phyloP scores from a whole-genome alignment of 2,113 vertebrate species.

The Cynoglossus semilaevis region DNA sequence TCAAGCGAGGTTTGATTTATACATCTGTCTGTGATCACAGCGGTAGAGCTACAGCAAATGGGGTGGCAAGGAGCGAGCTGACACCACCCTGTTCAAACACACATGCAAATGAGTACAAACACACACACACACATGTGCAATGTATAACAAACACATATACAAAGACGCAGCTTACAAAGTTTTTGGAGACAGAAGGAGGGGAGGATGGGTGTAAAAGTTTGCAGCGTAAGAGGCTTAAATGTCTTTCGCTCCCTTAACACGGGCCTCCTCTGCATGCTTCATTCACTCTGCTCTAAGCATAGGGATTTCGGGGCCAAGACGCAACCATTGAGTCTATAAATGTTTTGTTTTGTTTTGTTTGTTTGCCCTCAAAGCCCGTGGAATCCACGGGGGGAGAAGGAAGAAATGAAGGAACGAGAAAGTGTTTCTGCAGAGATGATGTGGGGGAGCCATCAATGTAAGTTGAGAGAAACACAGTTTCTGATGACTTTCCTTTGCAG shows the following conservation, averaged over 20 bases:
- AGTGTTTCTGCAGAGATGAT: conserved; percentile 29
- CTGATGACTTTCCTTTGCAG: conserved; percentile 23
- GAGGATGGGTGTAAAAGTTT: conserved; percentile 73
- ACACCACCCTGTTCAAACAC: conserved; percentile 77
- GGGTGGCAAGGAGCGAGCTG: conserved; percentile 90
- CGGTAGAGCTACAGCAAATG: conserved; percentile 99
- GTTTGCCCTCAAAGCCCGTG: conserved; percentile 66
- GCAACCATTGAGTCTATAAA: conserved; percentile 66
- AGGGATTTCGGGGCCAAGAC: conserved; percentile 59
- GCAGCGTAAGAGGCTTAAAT: conserved; percentile 64
- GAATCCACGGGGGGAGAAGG: conserved; percentile 59
- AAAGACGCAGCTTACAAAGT: conserved; percentile 51
- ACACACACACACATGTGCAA: conserved; percentile 50
- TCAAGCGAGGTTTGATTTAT: conserved; percentile 99
- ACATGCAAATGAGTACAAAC: conserved; percentile 40
- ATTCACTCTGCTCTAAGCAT: conserved; percentile 59
- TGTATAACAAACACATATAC: conserved; percentile 39
- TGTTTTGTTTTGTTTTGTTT: conserved; percentile 74
- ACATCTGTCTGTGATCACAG: conserved; percentile 99
- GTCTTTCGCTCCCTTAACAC: conserved; percentile 55
- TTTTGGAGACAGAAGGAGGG: conserved; percentile 62
- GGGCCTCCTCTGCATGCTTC: conserved; percentile 66
- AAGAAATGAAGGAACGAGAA: conserved; percentile 32
- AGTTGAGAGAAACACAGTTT: conserved; percentile 31
- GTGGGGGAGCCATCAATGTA: conserved; percentile 40